A percentile compares a stretch with the other conserved stretches of the same genome.
These are phyloP conservation scores for Patiria miniata DNA, from an alignment of 35 echinoderm and acorn worm species.

Conservation along the genomic window DNA sequence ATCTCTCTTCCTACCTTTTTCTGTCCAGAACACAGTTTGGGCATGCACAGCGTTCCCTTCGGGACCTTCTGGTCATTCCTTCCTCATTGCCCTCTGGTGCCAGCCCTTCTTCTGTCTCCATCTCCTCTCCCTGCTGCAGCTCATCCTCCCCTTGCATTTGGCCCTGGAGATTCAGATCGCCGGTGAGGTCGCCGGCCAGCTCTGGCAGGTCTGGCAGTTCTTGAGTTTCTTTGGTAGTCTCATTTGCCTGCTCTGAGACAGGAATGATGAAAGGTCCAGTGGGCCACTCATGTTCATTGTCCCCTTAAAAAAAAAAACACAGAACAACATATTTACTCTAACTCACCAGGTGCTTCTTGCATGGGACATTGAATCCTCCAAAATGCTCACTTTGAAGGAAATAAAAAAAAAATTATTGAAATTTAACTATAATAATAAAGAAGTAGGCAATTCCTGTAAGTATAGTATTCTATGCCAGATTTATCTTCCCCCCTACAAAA, in stretches of 20 bases:
- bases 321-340: no score
- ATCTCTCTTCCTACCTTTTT: not conserved
- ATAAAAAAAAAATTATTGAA: no score
- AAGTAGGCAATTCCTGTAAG: no score
- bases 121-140: not conserved
- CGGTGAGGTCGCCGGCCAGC: not conserved
- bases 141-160: not conserved
- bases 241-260: not conserved
- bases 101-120: not conserved
- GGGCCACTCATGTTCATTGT: not conserved
- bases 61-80: not conserved
- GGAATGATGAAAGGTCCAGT: conserved; percentile 16
- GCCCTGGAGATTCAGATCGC: not conserved
- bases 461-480: no score
- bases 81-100: not conserved
- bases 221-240: not conserved
- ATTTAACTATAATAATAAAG: no score
- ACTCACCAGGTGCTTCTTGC: no score
- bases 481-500: no score
- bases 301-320: not conserved
- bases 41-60: not conserved
- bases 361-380: no score
- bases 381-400: no score
- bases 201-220: not conserved
- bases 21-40: not conserved